Conservation (phyloP, 2,797 vertebrate genomes). For the Xiphorhynchus erythropygius region DNA sequence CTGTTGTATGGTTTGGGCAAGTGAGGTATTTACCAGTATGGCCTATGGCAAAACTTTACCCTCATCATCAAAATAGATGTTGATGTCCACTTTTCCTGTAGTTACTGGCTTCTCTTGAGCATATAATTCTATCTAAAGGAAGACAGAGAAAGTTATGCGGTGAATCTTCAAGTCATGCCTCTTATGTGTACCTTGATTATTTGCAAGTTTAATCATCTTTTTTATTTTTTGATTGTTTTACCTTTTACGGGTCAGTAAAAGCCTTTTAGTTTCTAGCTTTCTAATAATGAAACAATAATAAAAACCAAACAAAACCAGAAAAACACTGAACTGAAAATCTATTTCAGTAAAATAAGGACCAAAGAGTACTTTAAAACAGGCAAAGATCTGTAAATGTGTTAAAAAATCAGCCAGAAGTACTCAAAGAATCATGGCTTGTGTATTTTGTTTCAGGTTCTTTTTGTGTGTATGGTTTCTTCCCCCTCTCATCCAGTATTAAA, state of each 20-base stretch:
- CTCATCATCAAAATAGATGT: background rate
- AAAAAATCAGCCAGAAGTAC: background rate
- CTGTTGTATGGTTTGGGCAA: background rate
- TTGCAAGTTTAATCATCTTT: background rate
- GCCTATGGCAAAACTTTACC: background rate
- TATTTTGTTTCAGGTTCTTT: background rate
- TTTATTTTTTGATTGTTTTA: background rate
- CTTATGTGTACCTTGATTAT: background rate
- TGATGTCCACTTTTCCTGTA: background rate
- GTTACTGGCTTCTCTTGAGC: background rate
- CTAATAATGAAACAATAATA: background rate
- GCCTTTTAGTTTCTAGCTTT: background rate
- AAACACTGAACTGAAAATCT: accelerated
- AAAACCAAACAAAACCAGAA: background rate
- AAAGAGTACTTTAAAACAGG: background rate
- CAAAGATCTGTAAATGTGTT: background rate
- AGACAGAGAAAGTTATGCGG: background rate
- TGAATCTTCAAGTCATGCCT: background rate
- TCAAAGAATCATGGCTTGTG: background rate
- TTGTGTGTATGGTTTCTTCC: accelerated
- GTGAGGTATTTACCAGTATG: background rate
- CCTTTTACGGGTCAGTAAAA: background rate
- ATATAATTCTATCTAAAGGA: background rate
- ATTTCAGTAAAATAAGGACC: background rate
- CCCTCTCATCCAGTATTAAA: accelerated